Conservation (phyloP, 2,888 invertebrate species). For the Andrena haemorrhoa region DNA sequence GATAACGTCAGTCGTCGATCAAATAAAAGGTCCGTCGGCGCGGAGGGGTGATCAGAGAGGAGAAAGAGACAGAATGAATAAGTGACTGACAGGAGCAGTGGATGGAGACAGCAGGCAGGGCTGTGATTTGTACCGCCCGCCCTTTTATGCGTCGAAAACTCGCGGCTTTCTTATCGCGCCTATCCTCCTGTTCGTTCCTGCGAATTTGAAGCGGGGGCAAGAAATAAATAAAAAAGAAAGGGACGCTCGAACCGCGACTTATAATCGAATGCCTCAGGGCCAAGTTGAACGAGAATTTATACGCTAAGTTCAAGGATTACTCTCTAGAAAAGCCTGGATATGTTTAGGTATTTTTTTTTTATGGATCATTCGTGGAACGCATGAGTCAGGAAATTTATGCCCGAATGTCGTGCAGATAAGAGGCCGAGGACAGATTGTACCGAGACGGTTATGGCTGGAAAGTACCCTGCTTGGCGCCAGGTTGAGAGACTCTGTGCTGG, state of each 20-base stretch:
- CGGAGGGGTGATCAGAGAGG: slow-evolving; percentile 7
- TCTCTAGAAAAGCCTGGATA: background rate
- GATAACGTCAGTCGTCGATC: slow-evolving; percentile 76
- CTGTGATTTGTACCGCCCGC: slow-evolving; percentile 45
- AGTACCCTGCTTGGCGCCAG: slow-evolving; percentile 46
- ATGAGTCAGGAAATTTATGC: slow-evolving; percentile 39
- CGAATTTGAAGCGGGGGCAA: no score
- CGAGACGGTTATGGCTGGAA: background rate
- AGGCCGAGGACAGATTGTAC: slow-evolving; percentile 29
- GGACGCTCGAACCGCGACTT: background rate
- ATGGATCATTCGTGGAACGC: slow-evolving; percentile 25
- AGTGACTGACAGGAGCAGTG: slow-evolving; percentile 63
- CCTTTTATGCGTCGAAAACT: background rate
- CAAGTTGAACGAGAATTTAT: slow-evolving; percentile 1
- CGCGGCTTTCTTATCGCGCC: slow-evolving; percentile 12
- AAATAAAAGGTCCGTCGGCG: slow-evolving; percentile 58
- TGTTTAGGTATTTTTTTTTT: slow-evolving; percentile 10
- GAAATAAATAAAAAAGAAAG: no score
- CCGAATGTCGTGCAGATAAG: slow-evolving; percentile 42
- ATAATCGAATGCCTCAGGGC: background rate
- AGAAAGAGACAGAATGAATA: slow-evolving; percentile 42
- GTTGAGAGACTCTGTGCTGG: slow-evolving; percentile 81
- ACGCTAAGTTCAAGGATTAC: slow-evolving; percentile 9
- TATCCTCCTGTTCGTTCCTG: background rate
- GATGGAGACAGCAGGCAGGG: slow-evolving; percentile 25